These are phyloP conservation scores for Ypsolopha sequella DNA, from an alignment of 2,888 invertebrate species.

Conservation along the genomic window DNA sequence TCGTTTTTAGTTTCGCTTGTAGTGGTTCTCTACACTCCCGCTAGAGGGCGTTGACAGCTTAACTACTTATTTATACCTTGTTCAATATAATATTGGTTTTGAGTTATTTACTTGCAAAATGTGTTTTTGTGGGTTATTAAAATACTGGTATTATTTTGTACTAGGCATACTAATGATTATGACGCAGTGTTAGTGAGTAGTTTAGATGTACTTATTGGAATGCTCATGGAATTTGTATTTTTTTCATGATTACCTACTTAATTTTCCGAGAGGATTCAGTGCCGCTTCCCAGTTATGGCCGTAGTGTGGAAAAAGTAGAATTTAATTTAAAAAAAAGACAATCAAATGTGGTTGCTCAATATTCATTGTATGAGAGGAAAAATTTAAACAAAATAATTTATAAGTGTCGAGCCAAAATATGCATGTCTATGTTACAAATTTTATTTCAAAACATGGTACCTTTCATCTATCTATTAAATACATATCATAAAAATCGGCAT, in stretches of 20 bases:
- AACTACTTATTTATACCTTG: background rate
- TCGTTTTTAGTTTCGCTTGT: slow-evolving; percentile 30
- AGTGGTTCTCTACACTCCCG: slow-evolving; percentile 24
- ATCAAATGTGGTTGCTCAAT: slow-evolving; percentile 36
- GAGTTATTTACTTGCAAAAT: background rate
- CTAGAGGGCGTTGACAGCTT: background rate
- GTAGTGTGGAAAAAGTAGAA: background rate
- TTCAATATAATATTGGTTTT: background rate
- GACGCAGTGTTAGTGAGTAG: background rate
- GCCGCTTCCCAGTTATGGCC: background rate
- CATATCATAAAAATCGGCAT: slow-evolving; percentile 42
- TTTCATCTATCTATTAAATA: background rate
- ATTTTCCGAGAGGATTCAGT: background rate
- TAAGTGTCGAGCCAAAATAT: slow-evolving; percentile 19
- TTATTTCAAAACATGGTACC: background rate
- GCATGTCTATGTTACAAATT: slow-evolving; percentile 14
- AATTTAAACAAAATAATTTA: slow-evolving; percentile 9
- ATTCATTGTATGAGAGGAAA: slow-evolving; percentile 23
- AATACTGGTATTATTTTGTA: background rate
- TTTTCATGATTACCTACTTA: background rate
- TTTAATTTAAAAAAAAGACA: slow-evolving; percentile 30
- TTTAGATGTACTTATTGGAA: background rate
- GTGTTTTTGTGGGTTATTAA: background rate
- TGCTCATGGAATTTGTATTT: background rate
- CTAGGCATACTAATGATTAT: background rate